Percentiles rank a stretch among this genome's conserved stretches.
These are phyloP conservation scores for Ancistrus triradiatus DNA, from an alignment of 2,113 vertebrate species.

Conservation along the genomic window DNA sequence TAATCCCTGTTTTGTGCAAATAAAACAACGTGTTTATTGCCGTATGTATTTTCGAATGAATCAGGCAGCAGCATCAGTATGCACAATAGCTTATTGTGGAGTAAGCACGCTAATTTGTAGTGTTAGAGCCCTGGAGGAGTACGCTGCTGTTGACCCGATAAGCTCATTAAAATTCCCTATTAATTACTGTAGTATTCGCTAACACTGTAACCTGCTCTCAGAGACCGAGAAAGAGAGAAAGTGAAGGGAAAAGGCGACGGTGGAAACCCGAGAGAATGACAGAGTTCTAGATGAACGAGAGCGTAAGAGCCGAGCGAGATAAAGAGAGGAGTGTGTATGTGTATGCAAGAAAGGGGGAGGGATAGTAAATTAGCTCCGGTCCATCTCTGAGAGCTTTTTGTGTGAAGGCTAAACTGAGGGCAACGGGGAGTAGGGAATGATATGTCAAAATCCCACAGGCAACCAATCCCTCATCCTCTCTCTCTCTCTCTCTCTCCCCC, in stretches of 20 bases:
- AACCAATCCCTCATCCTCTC: conserved; percentile 72
- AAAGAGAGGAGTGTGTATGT: background rate
- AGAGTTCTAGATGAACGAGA: background rate
- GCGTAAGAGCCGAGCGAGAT: background rate
- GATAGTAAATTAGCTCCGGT: conserved; percentile 64
- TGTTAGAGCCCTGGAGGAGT: conserved; percentile 61
- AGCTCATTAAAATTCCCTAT: conserved; percentile 76
- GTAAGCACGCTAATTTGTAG: conserved; percentile 36
- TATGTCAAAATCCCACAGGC: conserved; percentile 71
- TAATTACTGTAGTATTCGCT: conserved; percentile 65
- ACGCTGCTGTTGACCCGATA: conserved; percentile 76
- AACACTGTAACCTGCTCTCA: conserved; percentile 61
- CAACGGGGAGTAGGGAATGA: conserved; percentile 67
- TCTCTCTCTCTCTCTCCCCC: too few species aligned
- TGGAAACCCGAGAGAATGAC: background rate
- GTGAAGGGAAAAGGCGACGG: conserved; percentile 3
- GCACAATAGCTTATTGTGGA: conserved; percentile 59
- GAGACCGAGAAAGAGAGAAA: background rate
- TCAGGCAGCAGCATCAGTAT: conserved; percentile 57
- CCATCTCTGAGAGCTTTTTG: conserved; percentile 58
- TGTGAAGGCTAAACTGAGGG: conserved; percentile 74
- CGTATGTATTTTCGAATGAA: conserved; percentile 62
- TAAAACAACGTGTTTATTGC: conserved; percentile 50
- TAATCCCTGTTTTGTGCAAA: conserved; percentile 61
- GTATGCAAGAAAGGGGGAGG: background rate